Conservation (phyloP, 2,797 vertebrate genomes). For the Bryconaethiops microstoma region DNA sequence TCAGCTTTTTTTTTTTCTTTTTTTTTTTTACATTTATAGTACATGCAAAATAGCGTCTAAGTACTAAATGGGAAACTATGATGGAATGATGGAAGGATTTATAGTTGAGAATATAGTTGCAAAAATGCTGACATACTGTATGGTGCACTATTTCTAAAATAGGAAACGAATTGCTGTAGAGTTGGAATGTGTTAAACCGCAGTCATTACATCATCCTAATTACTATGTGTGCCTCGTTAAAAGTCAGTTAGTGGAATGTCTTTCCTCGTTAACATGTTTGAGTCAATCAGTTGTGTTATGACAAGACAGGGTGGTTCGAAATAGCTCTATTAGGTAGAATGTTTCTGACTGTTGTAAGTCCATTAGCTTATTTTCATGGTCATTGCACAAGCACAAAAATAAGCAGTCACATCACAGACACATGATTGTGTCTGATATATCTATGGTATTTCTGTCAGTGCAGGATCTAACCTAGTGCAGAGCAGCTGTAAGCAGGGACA, state of each 20-base stretch:
- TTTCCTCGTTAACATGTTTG: background rate
- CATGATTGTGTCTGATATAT: too few relatives aligned
- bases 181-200: background rate
- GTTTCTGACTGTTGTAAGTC: background rate
- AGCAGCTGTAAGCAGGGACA: too few relatives aligned
- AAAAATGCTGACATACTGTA: background rate
- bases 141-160: background rate
- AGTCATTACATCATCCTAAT: constrained; percentile 3
- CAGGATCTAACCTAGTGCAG: too few relatives aligned
- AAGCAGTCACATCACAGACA: too few relatives aligned
- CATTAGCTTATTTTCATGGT: background rate
- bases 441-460: too few relatives aligned
- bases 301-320: background rate
- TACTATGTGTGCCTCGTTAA: background rate
- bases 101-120: background rate
- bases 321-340: background rate
- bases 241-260: background rate
- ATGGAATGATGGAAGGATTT: background rate
- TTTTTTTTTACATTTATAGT: too few relatives aligned
- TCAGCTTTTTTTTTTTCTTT: too few relatives aligned
- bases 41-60: too few relatives aligned
- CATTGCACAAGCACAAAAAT: too few relatives aligned
- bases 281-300: background rate
- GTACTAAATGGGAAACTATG: too few relatives aligned
- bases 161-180: background rate